phyloP scores from a whole-genome alignment of 2,888 invertebrate genomes.

The Leptopilina drosophilae region DNA sequence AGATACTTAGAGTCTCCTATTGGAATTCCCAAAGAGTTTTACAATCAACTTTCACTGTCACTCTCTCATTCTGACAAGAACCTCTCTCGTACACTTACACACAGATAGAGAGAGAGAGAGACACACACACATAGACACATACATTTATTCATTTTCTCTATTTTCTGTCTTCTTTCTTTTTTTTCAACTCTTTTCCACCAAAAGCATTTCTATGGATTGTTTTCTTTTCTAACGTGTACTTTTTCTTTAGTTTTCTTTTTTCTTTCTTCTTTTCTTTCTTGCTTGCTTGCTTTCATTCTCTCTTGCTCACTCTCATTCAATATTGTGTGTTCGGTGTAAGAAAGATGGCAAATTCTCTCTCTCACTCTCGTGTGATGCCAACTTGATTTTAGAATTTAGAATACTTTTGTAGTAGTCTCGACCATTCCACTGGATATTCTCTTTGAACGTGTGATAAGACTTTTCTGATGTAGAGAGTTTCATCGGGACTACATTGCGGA shows the following conservation, averaged over 20 bases:
- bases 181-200: background rate
- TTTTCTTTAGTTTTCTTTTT: background rate
- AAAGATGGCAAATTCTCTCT: background rate
- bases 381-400: slow-evolving; percentile 75
- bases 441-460: slow-evolving; percentile 86
- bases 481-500: slow-evolving; percentile 84
- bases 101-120: background rate
- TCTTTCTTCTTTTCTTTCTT: no score
- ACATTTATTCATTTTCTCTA: background rate
- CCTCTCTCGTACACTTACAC: slow-evolving; percentile 21
- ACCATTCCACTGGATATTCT: slow-evolving; percentile 88
- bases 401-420: slow-evolving; percentile 85
- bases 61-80: slow-evolving; percentile 29
- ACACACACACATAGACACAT: background rate
- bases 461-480: slow-evolving; percentile 85
- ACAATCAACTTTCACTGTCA: slow-evolving; percentile 42
- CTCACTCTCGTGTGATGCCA: slow-evolving; percentile 42
- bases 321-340: background rate
- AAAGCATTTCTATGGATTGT: background rate
- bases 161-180: background rate
- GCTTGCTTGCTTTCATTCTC: no score
- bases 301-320: background rate
- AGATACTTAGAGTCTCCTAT: slow-evolving; percentile 34
- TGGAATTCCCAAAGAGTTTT: slow-evolving; percentile 34
- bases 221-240: background rate